Percentiles rank a stretch among this genome's conserved stretches.
phyloP scores from a whole-genome alignment of 1,140 invertebrate species.

The Chymomyza costata region DNA sequence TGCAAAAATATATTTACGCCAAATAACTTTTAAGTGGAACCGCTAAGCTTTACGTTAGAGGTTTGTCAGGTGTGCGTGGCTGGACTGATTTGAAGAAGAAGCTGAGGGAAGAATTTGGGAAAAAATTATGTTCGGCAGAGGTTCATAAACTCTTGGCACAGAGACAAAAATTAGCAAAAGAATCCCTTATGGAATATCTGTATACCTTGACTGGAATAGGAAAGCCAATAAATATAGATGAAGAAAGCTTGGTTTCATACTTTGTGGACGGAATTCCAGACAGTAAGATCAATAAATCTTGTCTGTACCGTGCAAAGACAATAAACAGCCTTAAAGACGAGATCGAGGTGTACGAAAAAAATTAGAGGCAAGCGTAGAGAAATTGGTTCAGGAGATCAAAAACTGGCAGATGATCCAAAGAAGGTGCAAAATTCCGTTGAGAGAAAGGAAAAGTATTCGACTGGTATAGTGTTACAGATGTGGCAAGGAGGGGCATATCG shows the following conservation, averaged over 20 bases:
- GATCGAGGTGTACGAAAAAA: neutral
- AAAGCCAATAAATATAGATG: too few relatives aligned
- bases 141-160: neutral
- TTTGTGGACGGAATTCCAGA: too few relatives aligned
- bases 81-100: neutral
- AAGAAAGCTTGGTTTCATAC: too few relatives aligned
- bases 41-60: slow-evolving; percentile 33
- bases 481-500: too few relatives aligned
- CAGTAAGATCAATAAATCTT: too few relatives aligned
- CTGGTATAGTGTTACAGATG: too few relatives aligned
- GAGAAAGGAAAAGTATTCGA: too few relatives aligned
- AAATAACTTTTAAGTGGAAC: slow-evolving; percentile 37
- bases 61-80: slow-evolving; percentile 4
- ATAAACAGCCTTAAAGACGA: neutral
- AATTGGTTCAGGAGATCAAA: too few relatives aligned
- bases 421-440: too few relatives aligned
- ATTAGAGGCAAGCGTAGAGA: too few relatives aligned
- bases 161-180: neutral
- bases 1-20: slow-evolving; percentile 50
- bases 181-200: neutral
- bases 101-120: slow-evolving; percentile 1
- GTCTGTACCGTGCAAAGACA: neutral
- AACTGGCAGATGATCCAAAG: too few relatives aligned
- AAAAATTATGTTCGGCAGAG: neutral
- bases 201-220: too few relatives aligned